Percentiles rank a stretch among this genome's conserved stretches.
Evolutionary conservation across 1,140 invertebrate species (phyloP).

Genomic region (Chironomus striatipennis): DNA sequence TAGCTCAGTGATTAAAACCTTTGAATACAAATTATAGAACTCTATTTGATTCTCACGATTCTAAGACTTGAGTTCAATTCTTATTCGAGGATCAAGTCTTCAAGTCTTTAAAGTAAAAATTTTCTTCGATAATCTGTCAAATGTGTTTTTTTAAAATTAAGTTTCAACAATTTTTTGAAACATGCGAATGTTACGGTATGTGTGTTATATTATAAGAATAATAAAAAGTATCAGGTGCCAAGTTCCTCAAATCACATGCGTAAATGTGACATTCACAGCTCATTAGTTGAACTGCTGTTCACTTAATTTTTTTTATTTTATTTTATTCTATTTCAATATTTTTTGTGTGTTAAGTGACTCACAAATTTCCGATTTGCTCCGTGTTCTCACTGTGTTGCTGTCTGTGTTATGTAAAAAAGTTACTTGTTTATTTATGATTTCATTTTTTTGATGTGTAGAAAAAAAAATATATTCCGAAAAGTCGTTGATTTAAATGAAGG

Average conservation of each 20-base stretch:
- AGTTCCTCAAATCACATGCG: slow-evolving; percentile 6
- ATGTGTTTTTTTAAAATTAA: too few species aligned
- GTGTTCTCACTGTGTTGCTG: not conserved
- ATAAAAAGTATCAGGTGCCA: not conserved
- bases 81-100: too few species aligned
- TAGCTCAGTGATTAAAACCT: too few species aligned
- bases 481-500: slow-evolving; percentile 20
- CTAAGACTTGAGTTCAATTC: too few species aligned
- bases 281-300: slow-evolving; percentile 10
- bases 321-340: not conserved
- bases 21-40: too few species aligned
- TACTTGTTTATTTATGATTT: slow-evolving; percentile 4
- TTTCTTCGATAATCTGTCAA: too few species aligned
- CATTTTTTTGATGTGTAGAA: slow-evolving; percentile 16
- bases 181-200: not conserved
- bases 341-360: not conserved
- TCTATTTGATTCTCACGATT: too few species aligned
- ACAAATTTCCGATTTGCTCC: not conserved
- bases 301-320: not conserved
- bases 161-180: not conserved
- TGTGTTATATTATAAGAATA: not conserved
- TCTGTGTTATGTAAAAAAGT: slow-evolving; percentile 3
- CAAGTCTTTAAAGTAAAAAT: too few species aligned
- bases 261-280: slow-evolving; percentile 12
- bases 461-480: slow-evolving; percentile 2